Base-by-base conservation (phyloP, 1,140 invertebrate genomes). In the Hydropsyche tenuis region DNA sequence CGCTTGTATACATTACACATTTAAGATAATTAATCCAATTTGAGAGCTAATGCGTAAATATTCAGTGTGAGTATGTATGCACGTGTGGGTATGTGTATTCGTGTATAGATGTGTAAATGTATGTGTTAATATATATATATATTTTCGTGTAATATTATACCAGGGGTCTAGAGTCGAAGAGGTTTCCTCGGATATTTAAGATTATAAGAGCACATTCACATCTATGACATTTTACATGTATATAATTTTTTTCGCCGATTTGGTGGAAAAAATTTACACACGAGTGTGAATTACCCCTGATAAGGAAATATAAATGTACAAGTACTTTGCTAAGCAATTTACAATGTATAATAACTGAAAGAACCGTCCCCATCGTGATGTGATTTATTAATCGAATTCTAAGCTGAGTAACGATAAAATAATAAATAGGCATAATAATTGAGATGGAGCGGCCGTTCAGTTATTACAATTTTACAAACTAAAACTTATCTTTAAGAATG, bases 281-380 rank as follows among this genome's bases (percentile, higher is more conserved):
- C 30, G 3, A 37, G 9, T 9, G 30, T n/a, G n/a, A 3, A 37
- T 37, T 37, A 9, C 30, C 30, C 30, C 30, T 37, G 30, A 37
- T 9, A 9, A 37, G 30, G 30, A 37, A 37, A 37, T 37, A 37
- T 37, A 37, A 37, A 37, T 37, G 30, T 37, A 37, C 30, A 37
- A 37, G 30, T 37, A 56, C 51, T 56, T 25, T 60, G 56, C 56
- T 60, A 60, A 60, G 56, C 56, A 60, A 60, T 60, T 22, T 60
- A 60, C 56, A 60, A 23, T 60, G 22, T 60, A 25, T 48, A 60
- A 60, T 60, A 60, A 25, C 56, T 60, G 48, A 53, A 7, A 53
- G 25, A 23, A 25, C 56, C 18, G 25, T 12, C 23, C 25, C 56
- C 56, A 7, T 22, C 56, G n/a, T n/a, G n/a, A n/a, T n/a, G n/a